Conservation (phyloP, 1,140 invertebrate genomes). For the Drosophila suzukii region DNA sequence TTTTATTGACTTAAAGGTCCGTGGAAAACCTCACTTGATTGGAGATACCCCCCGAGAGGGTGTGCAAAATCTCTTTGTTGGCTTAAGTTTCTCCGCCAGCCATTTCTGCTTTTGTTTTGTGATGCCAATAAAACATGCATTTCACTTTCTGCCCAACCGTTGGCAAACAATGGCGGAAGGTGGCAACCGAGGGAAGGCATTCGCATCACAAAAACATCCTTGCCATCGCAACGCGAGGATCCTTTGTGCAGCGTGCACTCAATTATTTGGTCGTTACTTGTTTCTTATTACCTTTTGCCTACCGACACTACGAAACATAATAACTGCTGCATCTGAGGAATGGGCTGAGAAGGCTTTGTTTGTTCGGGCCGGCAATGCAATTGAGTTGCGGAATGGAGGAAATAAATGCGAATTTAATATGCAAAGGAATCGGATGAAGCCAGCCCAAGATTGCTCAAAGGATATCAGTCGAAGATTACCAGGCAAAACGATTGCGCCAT, state of each 20-base stretch:
- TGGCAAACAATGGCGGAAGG: conserved; percentile 20
- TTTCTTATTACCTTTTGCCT: conserved; percentile 53
- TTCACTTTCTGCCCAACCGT: conserved; percentile 37
- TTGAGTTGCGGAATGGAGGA: conserved; percentile 45
- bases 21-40: neutral
- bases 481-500: neutral
- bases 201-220: conserved; percentile 20
- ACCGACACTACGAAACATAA: conserved; percentile 44
- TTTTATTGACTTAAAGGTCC: too few relatives aligned
- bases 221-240: conserved; percentile 42
- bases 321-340: conserved; percentile 32
- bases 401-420: conserved; percentile 69
- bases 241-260: conserved; percentile 67
- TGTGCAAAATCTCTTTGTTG: conserved; percentile 18
- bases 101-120: conserved; percentile 35
- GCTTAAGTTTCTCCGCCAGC: conserved; percentile 17
- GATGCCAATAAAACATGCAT: conserved; percentile 65
- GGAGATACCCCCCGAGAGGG: conserved; percentile 1
- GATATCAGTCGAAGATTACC: conserved; percentile 11
- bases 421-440: conserved; percentile 9
- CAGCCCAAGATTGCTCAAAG: conserved; percentile 11
- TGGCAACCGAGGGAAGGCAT: neutral
- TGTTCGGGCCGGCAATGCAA: conserved; percentile 41
- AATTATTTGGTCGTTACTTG: conserved; percentile 76
- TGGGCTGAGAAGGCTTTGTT: conserved; percentile 24